These are phyloP conservation scores for Tangara arthus DNA, from an alignment of 2,797 vertebrate genomes.

Conservation along the genomic window DNA sequence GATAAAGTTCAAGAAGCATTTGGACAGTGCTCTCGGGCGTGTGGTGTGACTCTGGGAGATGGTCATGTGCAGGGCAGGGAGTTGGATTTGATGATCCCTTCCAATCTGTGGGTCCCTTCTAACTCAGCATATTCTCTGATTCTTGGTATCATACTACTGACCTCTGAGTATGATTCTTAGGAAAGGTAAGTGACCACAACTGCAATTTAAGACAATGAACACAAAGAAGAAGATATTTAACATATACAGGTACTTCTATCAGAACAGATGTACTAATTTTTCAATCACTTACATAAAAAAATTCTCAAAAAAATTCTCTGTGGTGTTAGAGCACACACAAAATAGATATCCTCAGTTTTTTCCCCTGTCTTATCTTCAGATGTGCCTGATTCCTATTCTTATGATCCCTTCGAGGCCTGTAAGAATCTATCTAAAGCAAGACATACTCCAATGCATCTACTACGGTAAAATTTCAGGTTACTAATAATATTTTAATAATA, in stretches of 20 bases:
- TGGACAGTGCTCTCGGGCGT: fast-evolving
- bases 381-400: not conserved
- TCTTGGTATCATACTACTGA: not conserved
- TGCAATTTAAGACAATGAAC: not conserved
- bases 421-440: not conserved
- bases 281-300: not conserved
- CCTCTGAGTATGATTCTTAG: not conserved
- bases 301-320: not conserved
- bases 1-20: not conserved
- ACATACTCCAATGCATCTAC: not conserved
- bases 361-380: not conserved
- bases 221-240: not conserved
- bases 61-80: no score
- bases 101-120: not conserved
- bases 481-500: not conserved
- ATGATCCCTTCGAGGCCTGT: not conserved
- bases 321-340: not conserved
- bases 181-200: not conserved
- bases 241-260: not conserved
- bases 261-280: not conserved
- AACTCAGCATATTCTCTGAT: not conserved
- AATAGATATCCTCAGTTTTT: not conserved
- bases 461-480: not conserved
- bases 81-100: not conserved
- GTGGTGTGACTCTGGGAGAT: not conserved